Conservation (phyloP, 2,888 invertebrate species). For the Eupithecia centaureata region DNA sequence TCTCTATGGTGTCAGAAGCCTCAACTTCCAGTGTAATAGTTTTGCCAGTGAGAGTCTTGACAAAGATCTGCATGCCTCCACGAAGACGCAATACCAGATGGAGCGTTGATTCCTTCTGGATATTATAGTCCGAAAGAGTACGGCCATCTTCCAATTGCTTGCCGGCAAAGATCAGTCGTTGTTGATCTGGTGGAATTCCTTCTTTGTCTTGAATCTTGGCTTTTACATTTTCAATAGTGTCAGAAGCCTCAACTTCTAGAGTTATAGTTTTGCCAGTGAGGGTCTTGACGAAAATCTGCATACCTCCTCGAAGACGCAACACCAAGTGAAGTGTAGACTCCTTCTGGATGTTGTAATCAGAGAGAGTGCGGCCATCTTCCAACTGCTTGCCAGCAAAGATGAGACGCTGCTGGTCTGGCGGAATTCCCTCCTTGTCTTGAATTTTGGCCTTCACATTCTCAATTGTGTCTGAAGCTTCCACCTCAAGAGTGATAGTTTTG, state of each 20-base stretch:
- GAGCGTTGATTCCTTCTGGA: slow-evolving; percentile 71
- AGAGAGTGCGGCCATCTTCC: slow-evolving; percentile 65
- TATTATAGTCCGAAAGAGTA: slow-evolving; percentile 70
- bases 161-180: slow-evolving; percentile 66
- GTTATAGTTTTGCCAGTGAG: slow-evolving; percentile 68
- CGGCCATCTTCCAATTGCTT: slow-evolving; percentile 73
- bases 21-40: slow-evolving; percentile 67
- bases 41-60: slow-evolving; percentile 66
- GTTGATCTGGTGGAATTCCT: slow-evolving; percentile 69
- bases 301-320: slow-evolving; percentile 65
- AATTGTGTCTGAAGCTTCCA: slow-evolving; percentile 69
- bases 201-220: slow-evolving; percentile 70
- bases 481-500: slow-evolving; percentile 65
- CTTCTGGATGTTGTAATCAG: slow-evolving; percentile 69
- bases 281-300: slow-evolving; percentile 73
- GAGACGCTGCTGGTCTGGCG: slow-evolving; percentile 68
- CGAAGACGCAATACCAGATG: slow-evolving; percentile 69
- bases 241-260: slow-evolving; percentile 63
- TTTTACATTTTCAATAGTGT: slow-evolving; percentile 70
- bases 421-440: slow-evolving; percentile 71
- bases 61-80: slow-evolving; percentile 71
- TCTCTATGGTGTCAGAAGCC: slow-evolving; percentile 66
- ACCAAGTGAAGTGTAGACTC: slow-evolving; percentile 66
- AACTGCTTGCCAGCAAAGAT: slow-evolving; percentile 69
- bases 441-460: slow-evolving; percentile 75